Percentiles rank a stretch among this genome's conserved stretches.
Evolutionary conservation across 1,140 invertebrate genomes (phyloP).

Genomic region (Polypedilum vanderplanki): DNA sequence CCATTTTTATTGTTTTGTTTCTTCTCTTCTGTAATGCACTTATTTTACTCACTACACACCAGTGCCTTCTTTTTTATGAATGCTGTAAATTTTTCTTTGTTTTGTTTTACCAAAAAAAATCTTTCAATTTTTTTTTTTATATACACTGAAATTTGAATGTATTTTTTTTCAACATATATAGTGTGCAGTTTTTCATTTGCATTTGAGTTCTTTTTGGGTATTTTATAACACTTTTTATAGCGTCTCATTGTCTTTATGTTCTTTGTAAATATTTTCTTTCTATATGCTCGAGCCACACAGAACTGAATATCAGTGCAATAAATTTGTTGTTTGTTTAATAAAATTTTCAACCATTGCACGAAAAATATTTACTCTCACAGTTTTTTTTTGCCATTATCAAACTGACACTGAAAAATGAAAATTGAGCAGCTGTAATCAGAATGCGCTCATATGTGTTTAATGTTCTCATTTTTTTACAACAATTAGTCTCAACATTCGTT

Average conservation of each 20-base stretch:
- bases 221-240: conserved; percentile 23
- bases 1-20: conserved; percentile 24
- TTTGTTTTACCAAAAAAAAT: neutral
- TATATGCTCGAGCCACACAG: too few species aligned
- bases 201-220: neutral
- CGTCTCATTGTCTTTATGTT: conserved; percentile 19
- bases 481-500: neutral
- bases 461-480: neutral
- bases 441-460: neutral
- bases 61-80: conserved; percentile 16
- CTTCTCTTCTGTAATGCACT: neutral
- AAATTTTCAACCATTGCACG: conserved; percentile 8
- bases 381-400: neutral
- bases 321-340: conserved; percentile 21
- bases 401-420: conserved; percentile 13
- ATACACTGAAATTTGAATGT: neutral
- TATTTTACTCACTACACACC: neutral
- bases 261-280: neutral
- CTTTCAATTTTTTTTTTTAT: neutral
- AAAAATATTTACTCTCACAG: neutral
- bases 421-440: conserved; percentile 15
- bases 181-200: neutral
- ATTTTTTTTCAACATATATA: neutral
- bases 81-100: conserved; percentile 10
- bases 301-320: conserved; percentile 15